phyloP scores from a whole-genome alignment of 23 tunicate genomes.

The Trididemnum miniatum region DNA sequence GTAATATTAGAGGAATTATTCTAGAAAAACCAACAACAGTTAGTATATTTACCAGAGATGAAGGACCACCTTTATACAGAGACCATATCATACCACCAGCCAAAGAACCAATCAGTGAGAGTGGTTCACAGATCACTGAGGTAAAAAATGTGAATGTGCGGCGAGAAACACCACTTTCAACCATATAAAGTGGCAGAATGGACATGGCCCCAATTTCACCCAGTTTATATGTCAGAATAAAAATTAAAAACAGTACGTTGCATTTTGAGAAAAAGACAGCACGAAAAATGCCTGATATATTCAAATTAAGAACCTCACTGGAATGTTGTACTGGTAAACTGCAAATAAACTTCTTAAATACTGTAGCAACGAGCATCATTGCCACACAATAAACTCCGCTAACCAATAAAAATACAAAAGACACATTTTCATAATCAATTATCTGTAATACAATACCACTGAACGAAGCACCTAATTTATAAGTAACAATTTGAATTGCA shows the following conservation, averaged over 20 bases:
- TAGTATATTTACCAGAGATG: background rate
- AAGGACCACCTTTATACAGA: background rate
- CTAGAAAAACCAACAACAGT: background rate
- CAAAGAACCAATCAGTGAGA: conserved; percentile 43
- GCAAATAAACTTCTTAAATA: background rate
- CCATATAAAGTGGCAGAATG: conserved; percentile 16
- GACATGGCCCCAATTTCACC: conserved; percentile 45
- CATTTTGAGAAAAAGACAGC: background rate
- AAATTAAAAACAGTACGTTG: background rate
- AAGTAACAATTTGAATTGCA: conserved; percentile 46
- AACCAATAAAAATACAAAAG: conserved; percentile 4
- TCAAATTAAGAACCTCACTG: background rate
- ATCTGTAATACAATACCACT: background rate
- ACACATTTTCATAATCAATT: conserved; percentile 18
- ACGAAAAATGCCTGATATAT: background rate
- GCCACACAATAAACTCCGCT: background rate
- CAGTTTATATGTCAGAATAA: conserved; percentile 28
- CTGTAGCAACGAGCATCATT: background rate
- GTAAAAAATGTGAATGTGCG: conserved; percentile 14
- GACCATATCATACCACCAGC: conserved; percentile 42
- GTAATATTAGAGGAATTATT: conserved; percentile 24
- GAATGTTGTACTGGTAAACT: background rate
- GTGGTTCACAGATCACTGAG: conserved; percentile 9
- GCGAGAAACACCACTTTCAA: conserved; percentile 4
- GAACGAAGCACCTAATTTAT: conserved; percentile 50